Evolutionary conservation across 1,140 invertebrate genomes (phyloP).

Genomic region (Trissolcus basalis): DNA sequence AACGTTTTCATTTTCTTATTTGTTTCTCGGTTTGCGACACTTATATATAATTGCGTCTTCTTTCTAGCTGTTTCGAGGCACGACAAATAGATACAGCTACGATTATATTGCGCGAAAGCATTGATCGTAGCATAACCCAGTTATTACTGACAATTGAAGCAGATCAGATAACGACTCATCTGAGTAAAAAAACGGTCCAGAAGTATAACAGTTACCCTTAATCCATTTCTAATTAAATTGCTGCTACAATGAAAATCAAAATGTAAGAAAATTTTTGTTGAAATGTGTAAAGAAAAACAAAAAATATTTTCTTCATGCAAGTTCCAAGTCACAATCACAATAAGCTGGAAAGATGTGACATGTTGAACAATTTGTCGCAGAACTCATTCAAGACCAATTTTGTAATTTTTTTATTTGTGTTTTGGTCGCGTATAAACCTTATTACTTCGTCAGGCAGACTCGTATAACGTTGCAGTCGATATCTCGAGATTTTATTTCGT

Average conservation of each 20-base stretch:
- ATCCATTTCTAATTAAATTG: constrained; percentile 43
- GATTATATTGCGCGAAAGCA: constrained; percentile 48
- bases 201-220: constrained; percentile 26
- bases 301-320: too few relatives aligned
- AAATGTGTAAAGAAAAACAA: too few relatives aligned
- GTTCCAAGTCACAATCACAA: too few relatives aligned
- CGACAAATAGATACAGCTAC: constrained; percentile 45
- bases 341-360: constrained; percentile 29
- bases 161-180: constrained; percentile 55
- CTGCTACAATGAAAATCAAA: constrained; percentile 1
- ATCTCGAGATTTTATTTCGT: constrained; percentile 63
- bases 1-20: constrained; percentile 20
- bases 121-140: constrained; percentile 56
- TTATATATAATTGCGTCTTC: constrained; percentile 26
- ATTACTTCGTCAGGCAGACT: constrained; percentile 66
- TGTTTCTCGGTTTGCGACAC: constrained; percentile 26
- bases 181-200: too few relatives aligned
- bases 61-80: constrained; percentile 40
- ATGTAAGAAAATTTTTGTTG: too few relatives aligned
- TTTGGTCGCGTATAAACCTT: constrained; percentile 61
- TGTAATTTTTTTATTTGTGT: constrained; percentile 45
- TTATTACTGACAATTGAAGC: constrained; percentile 55
- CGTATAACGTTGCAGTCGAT: constrained; percentile 59
- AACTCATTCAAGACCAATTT: constrained; percentile 36
- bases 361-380: constrained; percentile 40